Evolutionary conservation across 2,888 invertebrate species (phyloP).

Genomic region (Cosmia trapezina): DNA sequence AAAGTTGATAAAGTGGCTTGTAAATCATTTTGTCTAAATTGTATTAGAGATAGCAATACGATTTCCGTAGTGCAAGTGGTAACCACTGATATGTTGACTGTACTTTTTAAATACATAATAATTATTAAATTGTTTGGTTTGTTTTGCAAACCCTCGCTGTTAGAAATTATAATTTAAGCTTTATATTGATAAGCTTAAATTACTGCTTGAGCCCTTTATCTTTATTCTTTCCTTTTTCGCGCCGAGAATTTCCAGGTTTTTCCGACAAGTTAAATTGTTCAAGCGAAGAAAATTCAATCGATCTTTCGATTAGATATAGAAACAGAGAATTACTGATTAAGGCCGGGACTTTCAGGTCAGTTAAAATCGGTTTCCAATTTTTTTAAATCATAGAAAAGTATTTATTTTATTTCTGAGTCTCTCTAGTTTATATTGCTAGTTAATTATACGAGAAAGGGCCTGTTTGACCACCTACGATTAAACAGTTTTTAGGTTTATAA

Average conservation of each 20-base stretch:
- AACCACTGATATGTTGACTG: neutral
- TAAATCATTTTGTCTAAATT: neutral
- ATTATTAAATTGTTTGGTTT: neutral
- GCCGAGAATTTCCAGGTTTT: neutral
- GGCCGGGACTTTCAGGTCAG: neutral
- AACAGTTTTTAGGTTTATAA: no score
- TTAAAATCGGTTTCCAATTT: neutral
- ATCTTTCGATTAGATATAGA: neutral
- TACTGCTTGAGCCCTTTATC: neutral
- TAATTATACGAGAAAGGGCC: neutral
- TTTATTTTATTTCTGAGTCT: neutral
- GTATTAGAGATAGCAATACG: neutral
- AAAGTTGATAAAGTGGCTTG: neutral
- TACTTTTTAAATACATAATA: neutral
- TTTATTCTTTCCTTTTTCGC: conserved; percentile 9
- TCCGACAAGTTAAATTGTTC: conserved; percentile 17
- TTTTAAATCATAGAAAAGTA: neutral
- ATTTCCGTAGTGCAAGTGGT: neutral
- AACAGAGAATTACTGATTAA: neutral
- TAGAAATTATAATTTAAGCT: neutral
- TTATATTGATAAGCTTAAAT: no score
- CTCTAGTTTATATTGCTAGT: neutral
- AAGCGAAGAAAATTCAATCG: neutral
- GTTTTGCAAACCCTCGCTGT: neutral
- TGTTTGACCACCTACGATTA: no score